Conservation (phyloP, 2,113 vertebrate species). For the Saimiri boliviensis region DNA sequence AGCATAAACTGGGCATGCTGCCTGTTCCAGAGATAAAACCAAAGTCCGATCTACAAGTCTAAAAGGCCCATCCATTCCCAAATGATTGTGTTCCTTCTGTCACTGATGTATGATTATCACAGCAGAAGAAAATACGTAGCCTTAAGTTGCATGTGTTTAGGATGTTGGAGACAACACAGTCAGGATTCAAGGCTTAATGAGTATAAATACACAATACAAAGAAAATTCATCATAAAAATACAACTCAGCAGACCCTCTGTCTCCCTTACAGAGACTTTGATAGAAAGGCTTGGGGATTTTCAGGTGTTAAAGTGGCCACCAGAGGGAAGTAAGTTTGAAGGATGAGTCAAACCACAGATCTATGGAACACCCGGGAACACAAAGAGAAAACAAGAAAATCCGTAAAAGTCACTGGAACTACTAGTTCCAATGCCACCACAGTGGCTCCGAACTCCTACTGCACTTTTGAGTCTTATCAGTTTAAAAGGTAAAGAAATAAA, state of each 20-base stretch:
- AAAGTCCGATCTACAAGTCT: neutral
- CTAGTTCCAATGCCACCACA: neutral
- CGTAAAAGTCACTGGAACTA: neutral
- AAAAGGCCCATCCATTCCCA: neutral
- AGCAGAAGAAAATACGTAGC: neutral
- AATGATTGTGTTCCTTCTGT: neutral
- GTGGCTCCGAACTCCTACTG: neutral
- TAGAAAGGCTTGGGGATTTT: constrained; percentile 3
- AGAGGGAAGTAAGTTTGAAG: constrained; percentile 54
- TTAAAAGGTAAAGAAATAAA: neutral
- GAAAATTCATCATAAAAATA: constrained; percentile 61
- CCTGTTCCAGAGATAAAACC: neutral
- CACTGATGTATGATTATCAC: neutral
- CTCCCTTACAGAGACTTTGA: neutral
- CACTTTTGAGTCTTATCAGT: neutral
- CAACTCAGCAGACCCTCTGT: constrained; percentile 8
- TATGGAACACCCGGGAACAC: neutral
- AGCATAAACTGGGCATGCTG: neutral
- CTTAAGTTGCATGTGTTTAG: neutral
- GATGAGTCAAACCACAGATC: neutral
- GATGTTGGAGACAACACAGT: neutral
- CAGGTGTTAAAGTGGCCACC: constrained; percentile 26
- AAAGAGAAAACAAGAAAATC: neutral
- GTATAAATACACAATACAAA: constrained; percentile 38
- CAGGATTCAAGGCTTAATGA: constrained; percentile 43